Evolutionary conservation across 2,797 vertebrate genomes (phyloP).

Genomic region (Hippopotamyrus pictus): DNA sequence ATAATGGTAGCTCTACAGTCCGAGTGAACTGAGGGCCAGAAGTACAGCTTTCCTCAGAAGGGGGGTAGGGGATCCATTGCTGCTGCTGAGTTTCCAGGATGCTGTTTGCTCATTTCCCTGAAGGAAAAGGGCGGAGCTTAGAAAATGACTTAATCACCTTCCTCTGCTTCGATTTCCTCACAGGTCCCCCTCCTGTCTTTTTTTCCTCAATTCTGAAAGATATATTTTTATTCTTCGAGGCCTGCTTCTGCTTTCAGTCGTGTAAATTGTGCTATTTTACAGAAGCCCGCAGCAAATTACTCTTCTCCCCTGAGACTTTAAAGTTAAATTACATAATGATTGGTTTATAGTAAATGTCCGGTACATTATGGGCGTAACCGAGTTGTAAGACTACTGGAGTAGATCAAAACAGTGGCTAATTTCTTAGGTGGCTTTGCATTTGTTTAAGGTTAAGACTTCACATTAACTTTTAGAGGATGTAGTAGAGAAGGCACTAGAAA

Average conservation of each 20-base stretch:
- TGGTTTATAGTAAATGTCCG: not conserved
- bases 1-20: not conserved
- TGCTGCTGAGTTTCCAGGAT: conserved; percentile 28
- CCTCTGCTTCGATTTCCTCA: conserved; percentile 35
- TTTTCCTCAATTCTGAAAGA: not conserved
- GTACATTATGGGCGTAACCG: not conserved
- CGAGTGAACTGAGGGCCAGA: not conserved
- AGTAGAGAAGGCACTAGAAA: not conserved
- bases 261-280: conserved; percentile 4
- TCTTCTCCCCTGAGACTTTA: not conserved
- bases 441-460: not conserved
- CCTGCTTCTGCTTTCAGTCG: not conserved
- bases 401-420: not conserved
- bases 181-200: not conserved
- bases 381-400: not conserved
- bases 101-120: conserved; percentile 21
- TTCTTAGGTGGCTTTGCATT: not conserved
- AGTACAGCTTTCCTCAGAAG: not conserved
- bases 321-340: not conserved
- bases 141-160: conserved; percentile 36
- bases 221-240: not conserved
- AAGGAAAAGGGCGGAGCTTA: conserved; percentile 33
- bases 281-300: not conserved
- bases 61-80: not conserved
- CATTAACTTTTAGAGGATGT: not conserved